These are phyloP conservation scores for Spongilla lacustris DNA, from an alignment of 37 sponge, comb jelly and placozoan genomes.

Conservation along the genomic window DNA sequence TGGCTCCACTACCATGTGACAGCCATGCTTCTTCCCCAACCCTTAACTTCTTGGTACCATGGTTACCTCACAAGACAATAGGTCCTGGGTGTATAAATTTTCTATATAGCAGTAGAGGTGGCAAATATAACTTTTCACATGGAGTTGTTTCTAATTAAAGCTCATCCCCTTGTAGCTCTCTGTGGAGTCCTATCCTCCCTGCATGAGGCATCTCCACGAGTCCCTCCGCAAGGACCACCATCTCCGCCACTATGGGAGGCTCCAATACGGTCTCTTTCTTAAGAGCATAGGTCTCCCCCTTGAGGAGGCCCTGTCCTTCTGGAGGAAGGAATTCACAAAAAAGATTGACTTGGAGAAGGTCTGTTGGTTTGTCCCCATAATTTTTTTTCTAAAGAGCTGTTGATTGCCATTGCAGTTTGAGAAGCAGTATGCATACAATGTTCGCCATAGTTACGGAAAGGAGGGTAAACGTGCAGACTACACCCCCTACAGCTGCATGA, in stretches of 20 bases:
- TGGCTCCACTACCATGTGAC: too few relatives aligned
- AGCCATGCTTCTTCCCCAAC: background rate
- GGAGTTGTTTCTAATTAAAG: background rate
- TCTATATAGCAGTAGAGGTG: too few relatives aligned
- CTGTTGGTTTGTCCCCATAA: background rate
- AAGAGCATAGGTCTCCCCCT: constrained; percentile 84
- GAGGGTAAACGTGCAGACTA: constrained; percentile 95
- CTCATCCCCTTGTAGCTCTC: constrained; percentile 46
- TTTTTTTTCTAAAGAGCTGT: background rate
- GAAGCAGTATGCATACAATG: constrained; percentile 93
- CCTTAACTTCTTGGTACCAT: background rate
- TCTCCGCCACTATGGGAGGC: constrained; percentile 85
- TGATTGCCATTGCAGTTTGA: constrained; percentile 73
- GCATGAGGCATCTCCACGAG: constrained; percentile 93
- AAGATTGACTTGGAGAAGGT: constrained; percentile 91
- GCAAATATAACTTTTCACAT: background rate
- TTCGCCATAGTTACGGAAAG: constrained; percentile 91
- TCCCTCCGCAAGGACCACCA: constrained; percentile 87
- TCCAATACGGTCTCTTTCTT: constrained; percentile 96
- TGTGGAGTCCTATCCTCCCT: constrained; percentile 88
- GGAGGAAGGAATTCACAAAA: constrained; percentile 85
- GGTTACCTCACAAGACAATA: background rate
- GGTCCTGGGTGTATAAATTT: too few relatives aligned
- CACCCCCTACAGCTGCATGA: constrained; percentile 94
- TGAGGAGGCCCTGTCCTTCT: constrained; percentile 87